Conservation (phyloP, 2,113 vertebrate species). For the Clarias gariepinus region DNA sequence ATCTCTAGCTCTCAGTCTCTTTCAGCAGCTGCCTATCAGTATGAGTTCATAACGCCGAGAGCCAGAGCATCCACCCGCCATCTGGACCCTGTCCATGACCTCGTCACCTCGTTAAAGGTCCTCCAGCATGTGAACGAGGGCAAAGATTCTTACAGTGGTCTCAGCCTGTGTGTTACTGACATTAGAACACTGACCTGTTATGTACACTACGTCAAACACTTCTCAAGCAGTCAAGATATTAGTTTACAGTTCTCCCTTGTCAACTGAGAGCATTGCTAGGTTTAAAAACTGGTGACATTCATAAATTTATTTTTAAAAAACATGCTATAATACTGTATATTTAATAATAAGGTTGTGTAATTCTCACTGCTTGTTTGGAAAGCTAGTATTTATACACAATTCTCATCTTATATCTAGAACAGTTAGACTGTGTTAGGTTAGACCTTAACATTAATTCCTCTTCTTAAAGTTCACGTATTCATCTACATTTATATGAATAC, state of each 20-base stretch:
- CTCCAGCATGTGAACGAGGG: conserved; percentile 3
- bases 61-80: background rate
- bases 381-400: background rate
- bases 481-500: background rate
- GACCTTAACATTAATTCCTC: background rate
- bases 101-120: conserved; percentile 25
- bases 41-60: conserved; percentile 34
- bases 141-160: conserved; percentile 15
- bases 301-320: background rate
- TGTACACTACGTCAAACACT: background rate
- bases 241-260: background rate
- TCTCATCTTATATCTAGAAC: background rate
- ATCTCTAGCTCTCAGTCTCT: conserved; percentile 37
- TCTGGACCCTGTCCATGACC: conserved; percentile 20
- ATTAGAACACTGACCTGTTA: conserved; percentile 16
- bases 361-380: background rate
- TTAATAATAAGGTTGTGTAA: background rate
- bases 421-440: too few species aligned
- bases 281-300: too few species aligned
- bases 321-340: background rate
- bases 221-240: background rate
- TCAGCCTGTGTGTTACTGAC: conserved; percentile 24
- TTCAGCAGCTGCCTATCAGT: conserved; percentile 48
- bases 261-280: background rate
- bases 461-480: background rate